These are phyloP conservation scores for Trachemys scripta DNA, from an alignment of 2,113 vertebrate species.

Conservation along the genomic window DNA sequence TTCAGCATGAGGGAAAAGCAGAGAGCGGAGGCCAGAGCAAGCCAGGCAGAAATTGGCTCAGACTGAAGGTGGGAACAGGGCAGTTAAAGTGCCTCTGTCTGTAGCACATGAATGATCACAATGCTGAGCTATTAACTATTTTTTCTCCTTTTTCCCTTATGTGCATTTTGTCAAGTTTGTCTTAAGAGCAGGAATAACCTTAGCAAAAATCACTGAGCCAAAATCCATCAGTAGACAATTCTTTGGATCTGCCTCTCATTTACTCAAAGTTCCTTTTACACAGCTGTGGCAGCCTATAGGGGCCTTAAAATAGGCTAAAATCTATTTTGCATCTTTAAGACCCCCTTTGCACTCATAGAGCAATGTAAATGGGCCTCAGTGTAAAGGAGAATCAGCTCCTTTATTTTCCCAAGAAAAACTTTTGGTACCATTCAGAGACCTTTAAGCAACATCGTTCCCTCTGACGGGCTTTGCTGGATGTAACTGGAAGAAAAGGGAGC, in stretches of 20 bases:
- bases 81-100: not conserved
- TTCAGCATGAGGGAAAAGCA: not conserved
- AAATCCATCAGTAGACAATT: not conserved
- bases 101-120: rapidly evolving
- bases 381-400: constrained; percentile 16
- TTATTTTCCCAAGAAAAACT: constrained; percentile 43
- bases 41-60: not conserved
- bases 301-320: not conserved
- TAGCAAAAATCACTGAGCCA: not conserved
- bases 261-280: not conserved
- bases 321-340: not conserved
- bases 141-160: rapidly evolving
- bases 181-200: not conserved
- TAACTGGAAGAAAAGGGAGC: constrained; percentile 47
- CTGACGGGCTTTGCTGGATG: constrained; percentile 35
- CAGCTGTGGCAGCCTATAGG: not conserved
- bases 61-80: not conserved
- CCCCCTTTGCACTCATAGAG: not conserved
- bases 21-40: rapidly evolving
- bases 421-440: constrained; percentile 27
- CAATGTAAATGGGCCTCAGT: not conserved
- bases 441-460: constrained; percentile 31
- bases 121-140: rapidly evolving
- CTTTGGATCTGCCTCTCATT: not conserved
- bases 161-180: not conserved